Evolutionary conservation across 2,113 vertebrate genomes (phyloP), one percentile per base, ranked within the genome.

Genomic region (Anguilla rostrata): DNA sequence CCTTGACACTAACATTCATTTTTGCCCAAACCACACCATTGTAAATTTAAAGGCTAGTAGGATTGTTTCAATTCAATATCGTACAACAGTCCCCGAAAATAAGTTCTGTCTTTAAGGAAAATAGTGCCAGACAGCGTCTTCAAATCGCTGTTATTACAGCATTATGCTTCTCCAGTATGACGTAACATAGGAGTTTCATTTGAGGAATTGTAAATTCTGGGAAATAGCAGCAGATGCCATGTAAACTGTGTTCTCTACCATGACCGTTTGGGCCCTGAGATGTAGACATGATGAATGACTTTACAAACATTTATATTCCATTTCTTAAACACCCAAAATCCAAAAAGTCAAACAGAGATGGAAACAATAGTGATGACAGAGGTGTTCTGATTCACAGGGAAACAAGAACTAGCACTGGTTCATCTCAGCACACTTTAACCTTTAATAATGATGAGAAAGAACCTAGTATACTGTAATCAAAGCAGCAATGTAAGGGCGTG

Each of bases 271-370:
- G 78, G 53, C 20, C 39, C 53, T 39, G 20, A 49, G 49, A 85
- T 34, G 53, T 16, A 85, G 84, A 53, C 56, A 34, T 63, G 84
- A 85, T 85, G 78, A 53, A 81, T 85, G 78, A 39, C 78, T 56
- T 57, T 60, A 81, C 49, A 85, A 85, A 81, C 80, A 81, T 85
- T 85, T 85, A 85, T 85, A 40, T 85, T 79, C 46, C 84, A 79
- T 85, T 26, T 66, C 84, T 78, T 18, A 43, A 46, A 80, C 49
- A 46, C 57, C 79, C 84, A 85, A 85, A 85, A 34, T 20, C 84
- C 34, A 34, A 34, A 40, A 40, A 81, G 79, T 34, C 46, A 81
- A 85, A 85, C 78, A 80, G 78, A 60, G 78, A 41, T 81, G 53
- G 34, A 57, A 60, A 60, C 81, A 81, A 43, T 29, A 18, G 46